Conservation (phyloP, 1,140 invertebrate genomes). For the Cyphomyrmex costatus region DNA sequence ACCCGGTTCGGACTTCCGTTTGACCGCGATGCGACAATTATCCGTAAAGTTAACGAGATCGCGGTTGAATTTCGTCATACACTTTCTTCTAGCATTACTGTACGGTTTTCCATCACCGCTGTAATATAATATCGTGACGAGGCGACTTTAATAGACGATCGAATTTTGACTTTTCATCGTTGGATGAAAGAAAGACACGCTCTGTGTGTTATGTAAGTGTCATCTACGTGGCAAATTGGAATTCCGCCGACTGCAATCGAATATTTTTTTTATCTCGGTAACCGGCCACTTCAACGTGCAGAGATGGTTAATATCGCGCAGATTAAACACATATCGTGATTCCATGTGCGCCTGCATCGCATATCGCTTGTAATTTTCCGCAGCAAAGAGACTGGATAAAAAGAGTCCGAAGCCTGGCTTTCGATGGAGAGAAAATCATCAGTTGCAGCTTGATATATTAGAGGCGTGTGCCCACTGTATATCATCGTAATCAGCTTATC, state of each 20-base stretch:
- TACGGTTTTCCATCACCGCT: not conserved
- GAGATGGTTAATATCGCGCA: constrained; percentile 4
- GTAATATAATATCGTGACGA: not conserved
- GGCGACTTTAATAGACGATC: not conserved
- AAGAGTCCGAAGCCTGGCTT: not conserved
- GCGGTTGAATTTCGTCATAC: not conserved
- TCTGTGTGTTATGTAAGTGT: not conserved
- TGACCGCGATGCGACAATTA: not conserved
- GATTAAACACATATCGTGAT: constrained; percentile 12
- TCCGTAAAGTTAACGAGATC: constrained; percentile 14
- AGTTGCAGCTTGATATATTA: constrained; percentile 6
- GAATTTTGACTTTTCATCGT: not conserved
- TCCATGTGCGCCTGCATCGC: not conserved
- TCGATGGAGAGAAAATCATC: not conserved
- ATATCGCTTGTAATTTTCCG: constrained; percentile 51
- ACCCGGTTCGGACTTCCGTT: constrained; percentile 15
- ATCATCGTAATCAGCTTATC: constrained; percentile 74
- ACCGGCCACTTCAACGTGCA: not conserved
- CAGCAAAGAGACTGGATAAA: not conserved
- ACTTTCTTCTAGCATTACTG: not conserved
- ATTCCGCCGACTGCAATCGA: not conserved
- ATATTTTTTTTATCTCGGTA: not conserved
- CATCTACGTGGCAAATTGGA: not conserved
- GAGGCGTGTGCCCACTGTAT: constrained; percentile 47
- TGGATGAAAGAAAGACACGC: not conserved